Base-by-base conservation (phyloP, 2,888 invertebrate genomes). In the Diaperis boleti region DNA sequence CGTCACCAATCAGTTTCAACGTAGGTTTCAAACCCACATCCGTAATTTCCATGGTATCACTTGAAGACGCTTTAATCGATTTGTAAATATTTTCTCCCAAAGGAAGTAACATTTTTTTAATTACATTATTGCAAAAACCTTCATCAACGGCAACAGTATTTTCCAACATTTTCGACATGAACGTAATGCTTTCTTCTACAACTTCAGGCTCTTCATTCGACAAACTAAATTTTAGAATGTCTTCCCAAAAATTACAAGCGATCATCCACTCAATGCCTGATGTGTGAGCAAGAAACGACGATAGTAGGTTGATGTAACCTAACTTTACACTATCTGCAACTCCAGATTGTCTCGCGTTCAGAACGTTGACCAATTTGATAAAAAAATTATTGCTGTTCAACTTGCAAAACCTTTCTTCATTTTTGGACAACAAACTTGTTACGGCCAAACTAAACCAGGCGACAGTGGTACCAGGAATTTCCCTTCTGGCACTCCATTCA, bases 101-200 rank as follows among this genome's bases (percentile, higher is more conserved):
- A 15, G 55, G 31, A 1, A 26, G 6, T 39, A 88, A 76, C 14
- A 90, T 84, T 65, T 83, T 81, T n/a, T 74, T 72, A 1, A 91
- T 75, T 4, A 92, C 84, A 63, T 85, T 81, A 61, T 84, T 81
- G 10, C 88, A 85, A 29, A 87, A 83, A 8, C 78, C 74, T 42
- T 77, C 76, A 68, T 87, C 85, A 29, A 84, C 79, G 45, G 85
- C 83, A 13, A 83, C 82, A 1, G 85, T 78, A 75, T 84, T 85
- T 80, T 86, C 85, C 0, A 90, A 72, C 56, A 90, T 83, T 60
- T 83, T 82, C 11, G 85, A 84, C 10, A 90, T 81, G 70, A 92
- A 87, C 59, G 89, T 84, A 0, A 87, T 85, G 7, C 92, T 87
- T 73, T 92, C 92, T 29, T 92, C 82, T n/a, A n/a, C n/a, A n/a